Base-by-base conservation (phyloP, 2,888 invertebrate genomes). In the Nycteola revayana region DNA sequence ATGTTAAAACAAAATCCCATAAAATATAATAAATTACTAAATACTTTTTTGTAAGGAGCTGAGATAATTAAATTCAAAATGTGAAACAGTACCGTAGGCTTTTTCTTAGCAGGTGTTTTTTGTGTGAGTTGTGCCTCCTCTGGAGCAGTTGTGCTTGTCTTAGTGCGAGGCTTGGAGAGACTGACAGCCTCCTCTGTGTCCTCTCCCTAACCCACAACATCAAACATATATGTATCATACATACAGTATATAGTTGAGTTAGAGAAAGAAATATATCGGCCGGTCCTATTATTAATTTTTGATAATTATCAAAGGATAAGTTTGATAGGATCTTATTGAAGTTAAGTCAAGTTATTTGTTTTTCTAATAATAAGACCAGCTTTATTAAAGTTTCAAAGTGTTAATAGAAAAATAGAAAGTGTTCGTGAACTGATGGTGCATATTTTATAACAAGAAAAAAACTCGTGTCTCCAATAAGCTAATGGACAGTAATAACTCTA, bases 61-160 rank as follows among this genome's bases (percentile, higher is more conserved):
- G 83, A 86, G 80, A 79, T 78, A 80, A 62, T 77, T 70, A 75
- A 66, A 74, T 75, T 36, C 30, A 33, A 36, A 38, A 36, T 44
- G 50, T 55, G 42, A 42, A 40, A 58, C 56, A 65, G 60, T 88
- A 88, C 88, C 88, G 85, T 86, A 35, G 64, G 78, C 47, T 84
- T 87, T 84, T 86, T 88, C 84, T 83, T 82, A 61, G 84, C 66
- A 49, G 86, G 85, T 64, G 85, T 87, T 70, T 87, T 88, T 84
- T 87, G 86, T 58, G 86, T 86, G 46, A 88, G 84, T 48, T 85
- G 73, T 56, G 85, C 88, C 57, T 88, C 88, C 72, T 85, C 88
- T 32, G 87, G 88, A 49, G 87, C 84, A 41, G 85, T 86, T 37
- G 87, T 86, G 75, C 83, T 86, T 54, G 83, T 87, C 72, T 87